Percentiles rank a stretch among this genome's conserved stretches.
phyloP scores from a whole-genome alignment of 2,797 vertebrate genomes.

The Lophotriccus pileatus region DNA sequence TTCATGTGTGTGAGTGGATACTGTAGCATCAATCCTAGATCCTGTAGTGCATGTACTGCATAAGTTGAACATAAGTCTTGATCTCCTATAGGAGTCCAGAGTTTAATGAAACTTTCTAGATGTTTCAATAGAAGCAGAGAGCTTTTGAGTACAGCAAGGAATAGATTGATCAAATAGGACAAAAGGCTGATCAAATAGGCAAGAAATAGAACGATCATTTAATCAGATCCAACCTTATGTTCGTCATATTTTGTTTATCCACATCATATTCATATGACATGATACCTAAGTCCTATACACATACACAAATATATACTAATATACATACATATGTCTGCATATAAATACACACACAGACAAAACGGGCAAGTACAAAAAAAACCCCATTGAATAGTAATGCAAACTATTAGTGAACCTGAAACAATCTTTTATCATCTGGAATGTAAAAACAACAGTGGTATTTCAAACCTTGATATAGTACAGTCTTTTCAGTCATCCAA shows the following conservation, averaged over 20 bases:
- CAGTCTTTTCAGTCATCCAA: neutral
- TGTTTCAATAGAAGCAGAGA: neutral
- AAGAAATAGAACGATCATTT: neutral
- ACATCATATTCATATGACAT: neutral
- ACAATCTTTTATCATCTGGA: neutral
- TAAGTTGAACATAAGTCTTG: neutral
- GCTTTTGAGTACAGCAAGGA: neutral
- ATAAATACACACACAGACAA: neutral
- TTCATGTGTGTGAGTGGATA: neutral
- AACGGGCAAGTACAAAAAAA: neutral
- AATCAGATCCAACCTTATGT: neutral
- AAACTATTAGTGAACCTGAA: neutral
- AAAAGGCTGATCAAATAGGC: neutral
- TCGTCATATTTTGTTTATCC: neutral
- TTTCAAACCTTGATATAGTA: neutral
- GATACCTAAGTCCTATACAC: neutral
- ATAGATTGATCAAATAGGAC: neutral
- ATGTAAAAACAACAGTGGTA: neutral
- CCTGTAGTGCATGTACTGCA: neutral
- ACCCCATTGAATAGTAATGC: neutral
- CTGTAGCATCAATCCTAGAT: neutral
- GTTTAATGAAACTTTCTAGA: neutral
- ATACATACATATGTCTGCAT: neutral
- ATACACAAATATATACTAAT: neutral
- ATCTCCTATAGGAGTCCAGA: neutral